A percentile compares a stretch with the other conserved stretches of the same genome.
These are phyloP conservation scores for Drosophila erecta DNA, from an alignment of 1,140 invertebrate species.

Conservation along the genomic window DNA sequence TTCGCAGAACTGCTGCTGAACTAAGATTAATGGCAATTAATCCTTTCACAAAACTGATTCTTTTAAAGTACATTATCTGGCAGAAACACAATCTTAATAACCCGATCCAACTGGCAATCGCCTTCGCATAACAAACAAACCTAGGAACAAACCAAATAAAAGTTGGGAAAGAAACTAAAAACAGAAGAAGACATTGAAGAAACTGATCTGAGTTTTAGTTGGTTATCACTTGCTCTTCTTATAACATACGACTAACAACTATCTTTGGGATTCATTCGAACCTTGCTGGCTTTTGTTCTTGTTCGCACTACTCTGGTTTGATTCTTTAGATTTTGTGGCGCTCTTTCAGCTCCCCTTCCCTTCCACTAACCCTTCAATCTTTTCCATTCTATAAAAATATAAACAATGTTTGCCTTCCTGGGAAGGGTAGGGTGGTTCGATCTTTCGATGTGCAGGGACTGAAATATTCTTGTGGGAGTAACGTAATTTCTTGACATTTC, in stretches of 20 bases:
- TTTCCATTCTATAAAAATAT: constrained; percentile 66
- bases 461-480: background rate
- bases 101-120: constrained; percentile 10
- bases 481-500: background rate
- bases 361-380: constrained; percentile 16
- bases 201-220: constrained; percentile 57
- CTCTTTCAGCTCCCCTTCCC: constrained; percentile 21
- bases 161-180: constrained; percentile 33
- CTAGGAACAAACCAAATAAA: constrained; percentile 19
- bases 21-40: constrained; percentile 23
- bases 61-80: constrained; percentile 13
- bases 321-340: constrained; percentile 23
- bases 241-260: constrained; percentile 73
- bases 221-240: constrained; percentile 79
- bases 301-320: constrained; percentile 32
- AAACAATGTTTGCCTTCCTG: constrained; percentile 41
- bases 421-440: constrained; percentile 15
- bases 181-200: constrained; percentile 53
- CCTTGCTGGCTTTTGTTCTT: constrained; percentile 51
- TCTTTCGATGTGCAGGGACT: background rate
- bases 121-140: constrained; percentile 27
- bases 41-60: constrained; percentile 24
- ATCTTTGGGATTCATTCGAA: constrained; percentile 78
- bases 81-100: constrained; percentile 14
- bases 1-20: constrained; percentile 23